Evolutionary conservation across 2,113 vertebrate genomes (phyloP).

Genomic region (Leptodactylus fuscus): DNA sequence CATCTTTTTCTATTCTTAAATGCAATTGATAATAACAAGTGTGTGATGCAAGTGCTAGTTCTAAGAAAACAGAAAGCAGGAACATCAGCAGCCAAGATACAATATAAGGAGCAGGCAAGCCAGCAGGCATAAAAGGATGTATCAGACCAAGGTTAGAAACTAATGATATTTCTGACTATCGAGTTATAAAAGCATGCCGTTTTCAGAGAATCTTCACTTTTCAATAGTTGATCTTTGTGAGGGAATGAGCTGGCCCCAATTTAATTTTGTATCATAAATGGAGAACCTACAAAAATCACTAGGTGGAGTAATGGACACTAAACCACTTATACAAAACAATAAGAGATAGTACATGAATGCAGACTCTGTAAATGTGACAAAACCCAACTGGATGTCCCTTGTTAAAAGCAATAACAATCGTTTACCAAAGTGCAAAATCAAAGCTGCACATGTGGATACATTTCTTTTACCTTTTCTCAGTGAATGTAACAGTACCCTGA

Average conservation of each 20-base stretch:
- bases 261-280: not conserved
- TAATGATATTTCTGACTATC: slow-evolving; percentile 18
- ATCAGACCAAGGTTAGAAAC: not conserved
- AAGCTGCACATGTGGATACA: not conserved
- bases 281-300: slow-evolving; percentile 12
- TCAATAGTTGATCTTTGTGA: not conserved
- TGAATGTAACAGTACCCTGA: not conserved
- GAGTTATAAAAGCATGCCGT: not conserved
- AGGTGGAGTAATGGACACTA: not conserved
- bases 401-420: slow-evolving; percentile 1
- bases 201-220: not conserved
- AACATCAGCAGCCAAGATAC: slow-evolving; percentile 4
- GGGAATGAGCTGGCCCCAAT: slow-evolving; percentile 1
- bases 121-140: slow-evolving; percentile 1
- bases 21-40: not conserved
- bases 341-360: slow-evolving; percentile 4
- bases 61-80: not conserved
- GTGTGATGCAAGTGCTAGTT: not conserved
- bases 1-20: not conserved
- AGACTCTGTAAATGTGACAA: not conserved
- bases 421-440: not conserved
- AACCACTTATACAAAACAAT: slow-evolving; percentile 14
- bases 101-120: not conserved
- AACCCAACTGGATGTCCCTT: not conserved
- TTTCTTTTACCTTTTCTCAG: not conserved